Conservation (phyloP, 2,888 invertebrate species). For the Monoplex corrugatus region DNA sequence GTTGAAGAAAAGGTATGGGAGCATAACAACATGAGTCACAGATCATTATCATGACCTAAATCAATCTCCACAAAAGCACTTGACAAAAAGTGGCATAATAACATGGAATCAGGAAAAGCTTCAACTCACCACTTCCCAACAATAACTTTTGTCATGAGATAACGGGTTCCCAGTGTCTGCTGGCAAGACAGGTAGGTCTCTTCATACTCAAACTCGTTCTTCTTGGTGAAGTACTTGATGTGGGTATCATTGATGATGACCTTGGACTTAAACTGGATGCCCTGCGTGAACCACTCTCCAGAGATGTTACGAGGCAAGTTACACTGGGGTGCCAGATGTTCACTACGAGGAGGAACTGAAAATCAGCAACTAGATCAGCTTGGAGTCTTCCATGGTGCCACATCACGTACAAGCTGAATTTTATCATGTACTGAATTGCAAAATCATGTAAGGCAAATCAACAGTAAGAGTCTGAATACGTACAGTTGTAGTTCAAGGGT, state of each 20-base stretch:
- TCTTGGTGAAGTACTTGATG: slow-evolving; percentile 96
- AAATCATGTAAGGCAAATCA: too few species aligned
- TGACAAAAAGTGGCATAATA: background rate
- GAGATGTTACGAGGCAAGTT: slow-evolving; percentile 95
- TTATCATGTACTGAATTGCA: too few species aligned
- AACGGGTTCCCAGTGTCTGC: slow-evolving; percentile 93
- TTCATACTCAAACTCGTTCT: slow-evolving; percentile 88
- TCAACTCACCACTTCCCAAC: slow-evolving; percentile 92
- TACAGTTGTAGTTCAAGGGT: too few species aligned
- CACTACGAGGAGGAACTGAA: slow-evolving; percentile 73
- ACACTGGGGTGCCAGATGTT: slow-evolving; percentile 88
- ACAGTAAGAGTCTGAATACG: too few species aligned
- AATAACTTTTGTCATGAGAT: slow-evolving; percentile 97
- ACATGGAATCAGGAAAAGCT: background rate
- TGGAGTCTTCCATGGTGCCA: too few species aligned
- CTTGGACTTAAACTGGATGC: slow-evolving; percentile 94
- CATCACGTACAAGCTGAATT: too few species aligned
- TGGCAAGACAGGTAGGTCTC: slow-evolving; percentile 96
- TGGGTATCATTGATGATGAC: slow-evolving; percentile 94
- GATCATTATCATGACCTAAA: too few species aligned
- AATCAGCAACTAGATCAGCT: slow-evolving; percentile 35
- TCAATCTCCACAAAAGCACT: background rate
- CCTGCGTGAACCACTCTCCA: slow-evolving; percentile 98
- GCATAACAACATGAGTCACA: too few species aligned
- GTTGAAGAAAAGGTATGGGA: too few species aligned